Base-by-base conservation (phyloP, 2,888 invertebrate genomes). In the Pachymerium ferrugineum region DNA sequence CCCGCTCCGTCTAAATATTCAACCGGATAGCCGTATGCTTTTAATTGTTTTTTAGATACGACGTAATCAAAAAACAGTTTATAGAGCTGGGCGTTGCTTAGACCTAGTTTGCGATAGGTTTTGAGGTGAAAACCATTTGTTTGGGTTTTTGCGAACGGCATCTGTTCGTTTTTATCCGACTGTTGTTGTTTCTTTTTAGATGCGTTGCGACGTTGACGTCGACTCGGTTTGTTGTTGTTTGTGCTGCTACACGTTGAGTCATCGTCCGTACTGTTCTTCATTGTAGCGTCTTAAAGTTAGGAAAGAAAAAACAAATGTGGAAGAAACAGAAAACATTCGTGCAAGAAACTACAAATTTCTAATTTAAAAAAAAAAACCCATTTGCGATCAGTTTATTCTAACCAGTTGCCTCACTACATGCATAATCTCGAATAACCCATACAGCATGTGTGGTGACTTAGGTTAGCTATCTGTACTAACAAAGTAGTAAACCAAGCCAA, bases 11-110 rank as follows among this genome's bases (percentile, higher is more conserved):
- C 81, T 71, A 85, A 85, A 76, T 88, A 86, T 78, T 89, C 88
- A 5, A 90, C 83, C 0, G 93, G 92, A 79, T 89, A 92, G 1
- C 92, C 92, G 76, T 89, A 85, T 12, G 86, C 85, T 77, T 87
- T 84, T 82, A 91, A 84, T 75, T 88, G 85, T 77, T 88, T 86
- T 6, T 85, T 84, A 29, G 86, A 85, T 70, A 92, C 84, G 19
- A 88, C 80, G 81, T 90, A 89, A 74, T 86, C 85, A 0, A 85
- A 85, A 70, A 92, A 82, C 62, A 87, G 85, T 70, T 84, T 82
- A 67, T 84, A 86, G 78, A 91, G 80, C 76, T 87, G 85, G 22
- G 82, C 83, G 78, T 89, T 87, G 5, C 81, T 80, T 31, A 87
- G 78, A 14, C 84, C 83, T 28, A 86, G 78, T 76, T 84, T 83